phyloP scores from a whole-genome alignment of 2,113 vertebrate species.

The Epinephelus fuscoguttatus region DNA sequence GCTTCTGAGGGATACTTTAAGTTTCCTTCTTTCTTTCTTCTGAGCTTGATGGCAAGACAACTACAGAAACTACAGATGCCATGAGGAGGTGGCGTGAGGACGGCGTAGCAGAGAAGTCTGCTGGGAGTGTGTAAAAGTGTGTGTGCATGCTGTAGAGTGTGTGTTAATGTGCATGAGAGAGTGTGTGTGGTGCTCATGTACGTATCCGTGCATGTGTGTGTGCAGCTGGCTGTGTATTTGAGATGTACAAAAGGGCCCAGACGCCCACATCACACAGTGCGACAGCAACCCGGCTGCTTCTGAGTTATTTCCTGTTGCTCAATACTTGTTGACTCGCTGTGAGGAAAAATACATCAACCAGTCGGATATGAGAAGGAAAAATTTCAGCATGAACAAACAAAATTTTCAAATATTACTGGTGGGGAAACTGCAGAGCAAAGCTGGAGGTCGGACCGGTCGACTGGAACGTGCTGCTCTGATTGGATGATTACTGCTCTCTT shows the following conservation, averaged over 20 bases:
- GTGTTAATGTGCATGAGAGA: background rate
- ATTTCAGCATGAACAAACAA: background rate
- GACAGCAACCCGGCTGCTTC: background rate
- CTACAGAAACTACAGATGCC: background rate
- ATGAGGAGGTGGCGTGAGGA: background rate
- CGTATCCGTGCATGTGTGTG: background rate
- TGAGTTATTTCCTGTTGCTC: slow-evolving; percentile 22
- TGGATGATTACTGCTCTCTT: slow-evolving; percentile 1
- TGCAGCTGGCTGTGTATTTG: background rate
- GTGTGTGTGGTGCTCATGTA: too few relatives aligned
- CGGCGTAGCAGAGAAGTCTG: background rate
- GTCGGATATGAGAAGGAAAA: background rate
- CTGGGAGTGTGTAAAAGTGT: background rate
- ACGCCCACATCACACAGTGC: background rate
- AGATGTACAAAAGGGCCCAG: background rate
- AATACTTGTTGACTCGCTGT: background rate
- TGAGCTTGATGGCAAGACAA: background rate
- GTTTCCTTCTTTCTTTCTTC: background rate
- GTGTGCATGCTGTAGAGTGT: background rate
- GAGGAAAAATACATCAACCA: background rate
- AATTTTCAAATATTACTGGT: background rate
- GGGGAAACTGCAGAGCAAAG: background rate
- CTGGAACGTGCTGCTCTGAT: slow-evolving; percentile 10
- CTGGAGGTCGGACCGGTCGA: background rate
- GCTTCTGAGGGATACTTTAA: background rate